Evolutionary conservation across 1,140 invertebrate species (phyloP).

Genomic region (Teleopsis dalmanni): DNA sequence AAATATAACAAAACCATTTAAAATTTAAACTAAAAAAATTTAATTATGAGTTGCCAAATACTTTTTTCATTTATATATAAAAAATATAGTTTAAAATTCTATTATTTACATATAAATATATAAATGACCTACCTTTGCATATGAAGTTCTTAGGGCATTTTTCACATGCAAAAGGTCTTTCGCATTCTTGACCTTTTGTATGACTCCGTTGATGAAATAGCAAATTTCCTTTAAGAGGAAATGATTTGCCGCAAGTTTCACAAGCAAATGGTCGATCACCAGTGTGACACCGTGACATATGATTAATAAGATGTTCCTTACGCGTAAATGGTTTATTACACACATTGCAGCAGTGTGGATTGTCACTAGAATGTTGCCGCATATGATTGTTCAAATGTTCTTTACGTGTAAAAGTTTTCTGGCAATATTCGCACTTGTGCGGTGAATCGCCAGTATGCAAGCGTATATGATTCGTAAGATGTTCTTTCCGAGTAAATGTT

Average conservation of each 20-base stretch:
- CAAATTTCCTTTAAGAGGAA: conserved; percentile 81
- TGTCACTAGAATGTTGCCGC: conserved; percentile 66
- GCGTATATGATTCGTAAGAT: conserved; percentile 80
- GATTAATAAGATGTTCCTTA: conserved; percentile 69
- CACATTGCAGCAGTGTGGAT: conserved; percentile 71
- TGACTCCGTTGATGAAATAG: conserved; percentile 94
- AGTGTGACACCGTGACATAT: conserved; percentile 74
- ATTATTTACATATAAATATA: neutral
- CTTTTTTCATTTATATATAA: too few species aligned
- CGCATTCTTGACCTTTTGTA: conserved; percentile 73
- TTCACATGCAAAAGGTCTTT: conserved; percentile 89
- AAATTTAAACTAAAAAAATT: too few species aligned
- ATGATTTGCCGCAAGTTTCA: conserved; percentile 76
- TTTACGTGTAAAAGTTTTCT: conserved; percentile 76
- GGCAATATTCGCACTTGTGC: conserved; percentile 74
- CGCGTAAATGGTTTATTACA: conserved; percentile 79
- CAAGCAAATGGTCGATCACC: conserved; percentile 77
- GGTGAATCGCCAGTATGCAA: conserved; percentile 68
- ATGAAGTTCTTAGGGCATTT: conserved; percentile 95
- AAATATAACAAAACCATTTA: too few species aligned
- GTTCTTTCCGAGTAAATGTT: conserved; percentile 77
- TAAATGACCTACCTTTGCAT: conserved; percentile 66
- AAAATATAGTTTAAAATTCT: neutral
- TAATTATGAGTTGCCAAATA: neutral
- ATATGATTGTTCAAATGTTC: conserved; percentile 71